phyloP scores from a whole-genome alignment of 64 coral and sea anemone species.

The Pocillopora damicornis region DNA sequence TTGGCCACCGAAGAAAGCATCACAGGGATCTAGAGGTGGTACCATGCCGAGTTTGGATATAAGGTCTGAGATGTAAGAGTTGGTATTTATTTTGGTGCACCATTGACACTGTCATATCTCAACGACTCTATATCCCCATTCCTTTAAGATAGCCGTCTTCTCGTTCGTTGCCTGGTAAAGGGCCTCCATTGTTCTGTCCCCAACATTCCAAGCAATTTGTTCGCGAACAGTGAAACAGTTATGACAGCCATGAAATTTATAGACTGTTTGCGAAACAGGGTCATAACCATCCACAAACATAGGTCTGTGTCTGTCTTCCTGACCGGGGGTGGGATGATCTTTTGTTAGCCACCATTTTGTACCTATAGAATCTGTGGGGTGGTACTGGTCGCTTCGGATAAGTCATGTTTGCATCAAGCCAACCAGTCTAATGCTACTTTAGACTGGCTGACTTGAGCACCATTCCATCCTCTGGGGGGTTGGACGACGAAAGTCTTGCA shows the following conservation, averaged over 20 bases:
- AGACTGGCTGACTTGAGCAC: background rate
- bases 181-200: background rate
- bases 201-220: no score
- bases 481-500: background rate
- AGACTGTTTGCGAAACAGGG: background rate
- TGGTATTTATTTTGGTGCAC: background rate
- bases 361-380: background rate
- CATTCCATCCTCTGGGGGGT: background rate
- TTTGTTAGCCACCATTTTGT: no score
- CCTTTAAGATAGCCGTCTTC: background rate
- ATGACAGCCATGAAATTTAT: background rate
- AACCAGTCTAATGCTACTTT: background rate
- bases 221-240: background rate
- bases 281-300: background rate
- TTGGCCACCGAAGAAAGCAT: conserved; percentile 44
- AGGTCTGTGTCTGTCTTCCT: background rate
- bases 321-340: background rate
- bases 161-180: background rate
- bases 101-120: background rate
- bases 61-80: background rate
- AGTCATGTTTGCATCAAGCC: background rate
- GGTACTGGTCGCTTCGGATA: background rate
- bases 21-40: conserved; percentile 13
- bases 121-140: background rate
- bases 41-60: background rate